Conservation (phyloP, 2,113 vertebrate species). For the Phasianus colchicus region DNA sequence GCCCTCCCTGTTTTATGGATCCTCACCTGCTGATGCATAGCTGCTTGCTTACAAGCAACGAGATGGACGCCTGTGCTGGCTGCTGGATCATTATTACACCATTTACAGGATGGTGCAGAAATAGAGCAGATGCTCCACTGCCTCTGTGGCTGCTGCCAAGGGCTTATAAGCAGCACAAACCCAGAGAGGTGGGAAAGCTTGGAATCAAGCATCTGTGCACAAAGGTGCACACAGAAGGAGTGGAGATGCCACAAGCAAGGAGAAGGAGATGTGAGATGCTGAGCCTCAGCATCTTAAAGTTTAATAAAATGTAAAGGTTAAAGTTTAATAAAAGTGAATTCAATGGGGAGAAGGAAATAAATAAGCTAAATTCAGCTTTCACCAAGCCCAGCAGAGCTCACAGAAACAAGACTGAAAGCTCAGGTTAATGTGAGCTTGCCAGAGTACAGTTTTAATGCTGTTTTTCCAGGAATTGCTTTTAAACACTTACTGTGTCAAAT, state of each 20-base stretch:
- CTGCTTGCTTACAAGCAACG: neutral
- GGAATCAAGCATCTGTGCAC: neutral
- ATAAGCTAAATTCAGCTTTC: neutral
- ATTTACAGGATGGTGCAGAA: neutral
- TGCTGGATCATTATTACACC: neutral
- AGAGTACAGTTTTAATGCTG: neutral
- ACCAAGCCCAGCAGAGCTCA: neutral
- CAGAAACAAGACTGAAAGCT: neutral
- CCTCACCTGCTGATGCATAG: fast-evolving
- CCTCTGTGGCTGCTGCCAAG: neutral
- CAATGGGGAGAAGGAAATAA: neutral
- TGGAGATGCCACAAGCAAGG: neutral
- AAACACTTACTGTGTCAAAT: neutral
- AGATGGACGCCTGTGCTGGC: neutral
- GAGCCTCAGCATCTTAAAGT: neutral
- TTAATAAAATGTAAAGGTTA: neutral
- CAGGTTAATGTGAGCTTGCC: neutral
- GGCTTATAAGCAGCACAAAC: neutral
- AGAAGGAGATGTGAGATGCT: neutral
- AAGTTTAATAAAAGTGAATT: neutral
- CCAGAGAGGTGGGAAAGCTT: neutral
- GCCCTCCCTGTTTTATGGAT: neutral
- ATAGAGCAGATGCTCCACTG: neutral
- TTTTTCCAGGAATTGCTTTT: neutral
- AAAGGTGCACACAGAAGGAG: neutral